phyloP scores from a whole-genome alignment of 1,140 invertebrate genomes.

The Polypedilum vanderplanki region DNA sequence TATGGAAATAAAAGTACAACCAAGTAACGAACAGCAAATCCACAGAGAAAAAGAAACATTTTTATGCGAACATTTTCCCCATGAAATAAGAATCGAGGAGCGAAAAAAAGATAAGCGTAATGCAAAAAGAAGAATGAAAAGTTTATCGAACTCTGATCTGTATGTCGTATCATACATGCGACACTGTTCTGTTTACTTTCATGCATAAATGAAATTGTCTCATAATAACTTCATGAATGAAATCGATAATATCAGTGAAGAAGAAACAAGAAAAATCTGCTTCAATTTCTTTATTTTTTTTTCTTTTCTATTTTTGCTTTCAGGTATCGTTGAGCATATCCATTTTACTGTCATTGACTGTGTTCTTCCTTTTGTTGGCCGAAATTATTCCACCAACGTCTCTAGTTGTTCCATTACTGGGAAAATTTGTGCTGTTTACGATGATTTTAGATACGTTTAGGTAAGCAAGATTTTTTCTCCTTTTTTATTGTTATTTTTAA shows the following conservation, averaged over 20 bases:
- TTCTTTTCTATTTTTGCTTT: slow-evolving; percentile 33
- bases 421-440: slow-evolving; percentile 98
- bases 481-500: no score
- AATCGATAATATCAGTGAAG: background rate
- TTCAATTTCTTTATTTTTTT: background rate
- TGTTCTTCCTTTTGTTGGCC: slow-evolving; percentile 97
- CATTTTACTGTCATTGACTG: slow-evolving; percentile 96
- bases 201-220: background rate
- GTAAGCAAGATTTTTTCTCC: slow-evolving; percentile 45
- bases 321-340: slow-evolving; percentile 95
- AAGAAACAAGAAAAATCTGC: background rate
- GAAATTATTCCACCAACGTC: slow-evolving; percentile 99
- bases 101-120: no score
- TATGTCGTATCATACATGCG: background rate
- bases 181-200: background rate
- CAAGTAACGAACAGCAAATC: no score
- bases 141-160: background rate
- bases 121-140: background rate
- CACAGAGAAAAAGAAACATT: no score
- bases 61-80: no score
- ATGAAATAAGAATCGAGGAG: no score
- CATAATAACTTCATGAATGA: background rate
- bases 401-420: slow-evolving; percentile 93
- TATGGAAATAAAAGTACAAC: no score
- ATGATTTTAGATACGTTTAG: slow-evolving; percentile 98